Evolutionary conservation across 2,113 vertebrate genomes (phyloP), one percentile per base, ranked within the genome.

Genomic region (Calyptomena viridis): DNA sequence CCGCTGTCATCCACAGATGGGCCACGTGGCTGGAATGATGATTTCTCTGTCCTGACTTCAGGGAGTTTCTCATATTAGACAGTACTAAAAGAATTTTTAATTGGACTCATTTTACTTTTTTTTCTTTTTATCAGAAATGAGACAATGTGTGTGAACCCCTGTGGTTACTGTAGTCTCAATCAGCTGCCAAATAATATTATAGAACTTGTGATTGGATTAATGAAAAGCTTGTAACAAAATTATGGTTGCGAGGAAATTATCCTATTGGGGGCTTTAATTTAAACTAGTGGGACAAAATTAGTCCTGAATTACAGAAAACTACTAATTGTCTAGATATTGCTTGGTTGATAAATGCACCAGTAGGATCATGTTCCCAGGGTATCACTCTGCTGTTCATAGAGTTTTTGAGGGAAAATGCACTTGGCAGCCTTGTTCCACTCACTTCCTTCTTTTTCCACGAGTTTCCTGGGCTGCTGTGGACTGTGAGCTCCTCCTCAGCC

Each of bases 221-320:
- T 98, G 97, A 97, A 98, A 97, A 97, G 74, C 95, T 96, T 96
- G 92, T 97, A 97, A 95, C 90, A 97, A 97, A 97, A 98, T 97
- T 93, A 97, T 77, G 83, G 76, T 94, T 93, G 79, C 73, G 87
- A 97, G 91, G 76, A 96, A 97, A 97, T 93, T 72, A 96, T 96
- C 52, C 96, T 97, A 80, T 94, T 67, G 92, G 96, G 93, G 94
- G 84, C 86, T 96, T 95, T 89, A 90, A 60, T 97, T 97, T 96
- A 93, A 97, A 87, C 84, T 88, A 72, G 81, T 83, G 93, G 94
- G 93, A 93, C 84, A 96, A 97, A 97, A 97, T 97, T 97, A 89
- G 90, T 94, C 91, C 84, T 96, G 93, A 97, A 94, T 97, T 95
- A 96, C 97, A 90, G 85, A 95, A 96, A 97, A 93, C 22, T 83